Percentiles rank a stretch among this genome's conserved stretches.
phyloP scores from a whole-genome alignment of 2,797 vertebrate genomes.

The Cryptoblepharus egeriae region DNA sequence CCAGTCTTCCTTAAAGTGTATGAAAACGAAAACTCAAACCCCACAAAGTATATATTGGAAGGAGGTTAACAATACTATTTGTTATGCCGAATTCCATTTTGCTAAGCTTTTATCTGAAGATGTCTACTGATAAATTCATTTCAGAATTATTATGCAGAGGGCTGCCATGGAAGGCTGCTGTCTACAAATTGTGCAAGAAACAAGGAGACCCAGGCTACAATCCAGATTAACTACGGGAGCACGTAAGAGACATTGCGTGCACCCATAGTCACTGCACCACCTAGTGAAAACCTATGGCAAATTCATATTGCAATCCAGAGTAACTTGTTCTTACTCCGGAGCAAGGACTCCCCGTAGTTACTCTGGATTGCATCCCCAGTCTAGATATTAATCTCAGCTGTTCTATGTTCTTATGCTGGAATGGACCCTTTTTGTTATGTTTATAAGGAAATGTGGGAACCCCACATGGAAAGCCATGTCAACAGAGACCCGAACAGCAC shows the following conservation, averaged over 20 bases:
- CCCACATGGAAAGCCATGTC: neutral
- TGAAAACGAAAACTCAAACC: neutral
- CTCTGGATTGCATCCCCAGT: no score
- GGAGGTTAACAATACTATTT: neutral
- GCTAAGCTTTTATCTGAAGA: neutral
- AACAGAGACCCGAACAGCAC: neutral
- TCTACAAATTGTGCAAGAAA: neutral
- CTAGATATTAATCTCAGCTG: neutral
- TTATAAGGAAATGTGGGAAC: neutral
- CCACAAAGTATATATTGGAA: neutral
- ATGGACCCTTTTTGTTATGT: neutral
- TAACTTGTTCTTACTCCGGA: no score
- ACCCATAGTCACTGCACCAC: no score
- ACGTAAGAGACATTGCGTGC: no score
- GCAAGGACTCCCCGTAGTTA: no score
- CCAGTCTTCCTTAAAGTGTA: neutral
- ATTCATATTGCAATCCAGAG: no score
- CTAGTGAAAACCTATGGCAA: no score
- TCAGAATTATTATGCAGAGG: no score
- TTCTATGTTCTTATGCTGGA: neutral
- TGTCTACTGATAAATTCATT: no score
- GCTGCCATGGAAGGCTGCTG: neutral
- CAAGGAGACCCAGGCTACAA: neutral
- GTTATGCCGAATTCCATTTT: neutral
- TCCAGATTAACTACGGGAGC: no score